These are phyloP conservation scores for Eidolon dupreanum DNA, from an alignment of 2,797 vertebrate genomes.

Conservation along the genomic window DNA sequence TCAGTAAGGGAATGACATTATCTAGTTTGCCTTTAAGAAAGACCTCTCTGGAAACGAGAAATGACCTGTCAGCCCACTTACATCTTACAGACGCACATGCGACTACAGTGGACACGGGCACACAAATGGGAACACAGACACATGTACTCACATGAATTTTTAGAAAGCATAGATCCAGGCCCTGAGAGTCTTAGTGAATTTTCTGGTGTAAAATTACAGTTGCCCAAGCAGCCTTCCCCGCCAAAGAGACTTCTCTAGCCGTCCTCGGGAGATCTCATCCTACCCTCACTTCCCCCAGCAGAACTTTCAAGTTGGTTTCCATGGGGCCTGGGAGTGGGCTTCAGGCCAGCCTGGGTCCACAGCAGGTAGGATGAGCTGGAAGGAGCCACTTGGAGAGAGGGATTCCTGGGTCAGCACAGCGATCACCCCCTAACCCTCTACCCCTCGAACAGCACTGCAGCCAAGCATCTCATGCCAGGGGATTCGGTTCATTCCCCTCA, in stretches of 20 bases:
- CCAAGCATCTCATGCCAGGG: not conserved
- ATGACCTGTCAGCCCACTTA: not conserved
- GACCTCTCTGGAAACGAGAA: not conserved
- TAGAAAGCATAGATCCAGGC: not conserved
- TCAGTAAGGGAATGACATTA: not conserved
- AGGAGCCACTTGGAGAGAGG: not conserved
- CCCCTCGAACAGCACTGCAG: not conserved
- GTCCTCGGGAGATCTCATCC: not conserved
- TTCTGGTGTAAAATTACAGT: slow-evolving; percentile 16
- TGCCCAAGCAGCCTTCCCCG: not conserved
- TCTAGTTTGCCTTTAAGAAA: not conserved
- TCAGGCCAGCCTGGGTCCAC: not conserved
- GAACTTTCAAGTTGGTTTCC: slow-evolving; percentile 16
- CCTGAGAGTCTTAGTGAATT: not conserved
- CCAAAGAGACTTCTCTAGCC: not conserved
- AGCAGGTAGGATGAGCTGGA: not conserved
- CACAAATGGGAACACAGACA: not conserved
- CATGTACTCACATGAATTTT: not conserved
- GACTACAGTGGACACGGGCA: not conserved
- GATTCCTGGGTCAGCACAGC: not conserved
- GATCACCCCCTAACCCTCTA: too few relatives aligned
- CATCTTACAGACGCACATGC: not conserved
- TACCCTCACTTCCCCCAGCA: not conserved
- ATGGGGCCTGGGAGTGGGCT: not conserved
- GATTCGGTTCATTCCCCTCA: too few relatives aligned